phyloP scores from a whole-genome alignment of 2,888 invertebrate genomes.

The Pheosia tremula region DNA sequence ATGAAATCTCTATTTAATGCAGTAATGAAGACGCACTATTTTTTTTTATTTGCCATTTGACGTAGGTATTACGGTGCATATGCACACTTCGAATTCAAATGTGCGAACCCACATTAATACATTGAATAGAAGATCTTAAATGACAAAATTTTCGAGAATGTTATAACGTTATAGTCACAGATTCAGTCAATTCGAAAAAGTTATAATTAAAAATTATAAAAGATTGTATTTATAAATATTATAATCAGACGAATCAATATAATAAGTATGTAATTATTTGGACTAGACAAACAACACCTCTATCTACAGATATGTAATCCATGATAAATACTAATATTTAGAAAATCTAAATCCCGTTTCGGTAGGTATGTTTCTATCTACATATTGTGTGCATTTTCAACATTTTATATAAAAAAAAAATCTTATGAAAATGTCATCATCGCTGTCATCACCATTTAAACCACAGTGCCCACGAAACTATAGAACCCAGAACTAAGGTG shows the following conservation, averaged over 20 bases:
- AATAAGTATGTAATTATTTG: conserved; percentile 76
- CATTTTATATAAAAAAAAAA: conserved; percentile 28
- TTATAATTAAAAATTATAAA: conserved; percentile 64
- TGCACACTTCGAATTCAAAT: conserved; percentile 48
- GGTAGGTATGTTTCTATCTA: conserved; percentile 70
- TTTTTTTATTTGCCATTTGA: conserved; percentile 29
- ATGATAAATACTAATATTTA: conserved; percentile 82
- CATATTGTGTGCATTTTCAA: conserved; percentile 72
- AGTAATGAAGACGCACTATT: conserved; percentile 50
- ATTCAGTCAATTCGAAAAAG: conserved; percentile 76
- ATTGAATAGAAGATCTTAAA: conserved; percentile 53
- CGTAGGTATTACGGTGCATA: conserved; percentile 52
- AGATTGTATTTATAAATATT: conserved; percentile 47
- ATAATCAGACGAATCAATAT: conserved; percentile 68
- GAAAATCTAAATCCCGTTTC: conserved; percentile 78
- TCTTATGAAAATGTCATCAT: too few relatives aligned
- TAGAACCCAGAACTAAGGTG: too few relatives aligned
- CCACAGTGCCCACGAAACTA: too few relatives aligned
- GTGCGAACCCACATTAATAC: conserved; percentile 51
- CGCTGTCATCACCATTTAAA: too few relatives aligned
- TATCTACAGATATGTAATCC: conserved; percentile 85
- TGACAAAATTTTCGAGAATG: conserved; percentile 37
- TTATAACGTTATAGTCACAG: conserved; percentile 64
- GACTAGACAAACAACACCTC: conserved; percentile 83
- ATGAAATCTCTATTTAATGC: conserved; percentile 59